Percentiles rank a stretch among this genome's conserved stretches.
Evolutionary conservation across 2,113 vertebrate species (phyloP).

Genomic region (Puffinus mauretanicus): DNA sequence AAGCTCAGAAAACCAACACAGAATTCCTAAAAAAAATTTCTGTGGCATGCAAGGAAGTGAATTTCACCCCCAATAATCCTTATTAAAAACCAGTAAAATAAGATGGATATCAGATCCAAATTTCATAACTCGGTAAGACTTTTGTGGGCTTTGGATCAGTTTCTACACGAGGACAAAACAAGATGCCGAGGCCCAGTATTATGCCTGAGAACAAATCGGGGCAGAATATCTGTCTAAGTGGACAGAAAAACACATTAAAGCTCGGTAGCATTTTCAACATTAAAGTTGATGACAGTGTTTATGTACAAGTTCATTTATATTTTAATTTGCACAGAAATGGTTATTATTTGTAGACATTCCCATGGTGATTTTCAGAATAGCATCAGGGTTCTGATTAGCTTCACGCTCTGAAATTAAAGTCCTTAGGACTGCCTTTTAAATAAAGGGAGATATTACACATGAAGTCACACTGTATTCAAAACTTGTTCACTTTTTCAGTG

Average conservation of each 20-base stretch:
- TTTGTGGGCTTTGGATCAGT: background rate
- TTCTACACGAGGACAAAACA: background rate
- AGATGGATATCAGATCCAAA: background rate
- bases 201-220: background rate
- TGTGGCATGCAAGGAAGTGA: background rate
- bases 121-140: background rate
- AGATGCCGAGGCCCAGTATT: background rate
- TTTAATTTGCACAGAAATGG: background rate
- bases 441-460: background rate
- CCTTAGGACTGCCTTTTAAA: background rate
- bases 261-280: background rate
- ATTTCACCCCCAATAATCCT: background rate
- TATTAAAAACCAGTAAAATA: background rate
- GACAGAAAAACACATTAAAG: slow-evolving; percentile 32
- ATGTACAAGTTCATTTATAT: background rate
- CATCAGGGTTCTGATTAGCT: background rate
- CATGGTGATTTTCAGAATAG: background rate
- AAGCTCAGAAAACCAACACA: background rate
- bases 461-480: background rate
- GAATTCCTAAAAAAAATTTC: background rate
- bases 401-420: background rate
- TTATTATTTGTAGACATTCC: slow-evolving; percentile 36
- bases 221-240: background rate
- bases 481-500: background rate
- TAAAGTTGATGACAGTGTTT: slow-evolving; percentile 7